Base-by-base conservation (phyloP, 2,888 invertebrate genomes). In the Lepidochrysops patricia region DNA sequence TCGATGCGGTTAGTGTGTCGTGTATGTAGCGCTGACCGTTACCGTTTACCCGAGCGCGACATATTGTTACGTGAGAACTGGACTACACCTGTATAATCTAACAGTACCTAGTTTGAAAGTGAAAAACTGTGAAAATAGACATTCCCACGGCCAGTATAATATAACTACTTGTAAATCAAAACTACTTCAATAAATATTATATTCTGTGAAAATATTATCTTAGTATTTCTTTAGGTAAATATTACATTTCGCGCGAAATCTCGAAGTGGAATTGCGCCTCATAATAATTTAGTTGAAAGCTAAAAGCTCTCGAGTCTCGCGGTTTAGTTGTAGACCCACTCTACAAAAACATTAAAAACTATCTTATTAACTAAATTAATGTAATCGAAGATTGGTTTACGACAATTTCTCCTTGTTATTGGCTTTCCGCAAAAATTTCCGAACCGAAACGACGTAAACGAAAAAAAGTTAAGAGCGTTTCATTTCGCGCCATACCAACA, bases 31-130 rank as follows among this genome's bases (percentile, higher is more conserved):
- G 58, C 52, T 43, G 15, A 63, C 63, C 59, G 63, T 63, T 66
- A 68, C 68, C 63, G 60, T 60, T 62, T 61, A 64, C 66, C 62
- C 67, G 64, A 60, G 66, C 66, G 62, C 66, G 70, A 67, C 71
- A 62, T 77, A 78, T 73, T 64, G 72, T 71, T 71, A 74, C 80
- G 80, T 81, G 81, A 73, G 80, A 81, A 81, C 62, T 64, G 67
- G 67, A 68, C 29, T 61, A 57, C 29, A 29, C 25, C 19, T n/a
- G 15, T 27, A 13, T 26, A 26, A n/a, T 12, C 49, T 25, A 43
- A n/a, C 1, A n/a, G 4, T 23, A n/a, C n/a, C n/a, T n/a, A n/a
- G 49, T 15, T 7, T 9, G 23, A 48, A 34, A 34, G n/a, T 34
- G 34, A 3, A 34, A 34, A 34, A 34, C 34, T 34, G n/a, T n/a